These are phyloP conservation scores for Microchrysa polita DNA, from an alignment of 2,888 invertebrate genomes.

Conservation along the genomic window DNA sequence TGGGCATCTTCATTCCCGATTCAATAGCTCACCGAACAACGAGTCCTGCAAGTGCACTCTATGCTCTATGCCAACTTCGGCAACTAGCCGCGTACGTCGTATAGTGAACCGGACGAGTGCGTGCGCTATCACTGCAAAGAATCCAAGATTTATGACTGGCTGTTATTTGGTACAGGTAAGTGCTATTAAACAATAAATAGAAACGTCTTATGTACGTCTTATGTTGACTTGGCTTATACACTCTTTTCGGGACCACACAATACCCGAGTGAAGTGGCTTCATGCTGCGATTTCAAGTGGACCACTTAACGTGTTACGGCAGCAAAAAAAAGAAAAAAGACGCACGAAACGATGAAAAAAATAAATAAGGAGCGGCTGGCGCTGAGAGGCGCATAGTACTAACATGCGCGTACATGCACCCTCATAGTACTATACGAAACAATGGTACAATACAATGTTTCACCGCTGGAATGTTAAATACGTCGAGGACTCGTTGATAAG, in stretches of 20 bases:
- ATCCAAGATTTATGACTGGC: conserved; percentile 42
- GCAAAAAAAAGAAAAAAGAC: conserved; percentile 37
- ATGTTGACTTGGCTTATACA: conserved; percentile 35
- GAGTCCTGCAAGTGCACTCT: background rate
- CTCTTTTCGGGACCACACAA: conserved; percentile 44
- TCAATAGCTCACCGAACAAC: background rate
- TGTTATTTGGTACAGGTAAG: conserved; percentile 43
- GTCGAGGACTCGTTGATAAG: conserved; percentile 9
- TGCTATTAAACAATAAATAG: conserved; percentile 45
- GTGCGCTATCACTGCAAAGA: conserved; percentile 25
- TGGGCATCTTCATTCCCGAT: background rate
- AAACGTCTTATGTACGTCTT: conserved; percentile 42
- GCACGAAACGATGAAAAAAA: background rate
- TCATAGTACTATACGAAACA: conserved; percentile 20
- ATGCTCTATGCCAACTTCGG: background rate
- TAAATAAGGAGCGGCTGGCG: conserved; percentile 25
- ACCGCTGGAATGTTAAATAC: conserved; percentile 36
- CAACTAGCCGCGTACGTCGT: no score
- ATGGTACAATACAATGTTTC: conserved; percentile 38
- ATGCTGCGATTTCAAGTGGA: conserved; percentile 45
- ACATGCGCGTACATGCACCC: no score
- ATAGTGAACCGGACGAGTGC: no score
- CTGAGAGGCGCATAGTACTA: conserved; percentile 13
- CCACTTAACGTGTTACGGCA: conserved; percentile 42
- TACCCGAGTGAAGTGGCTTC: conserved; percentile 42